Base-by-base conservation (phyloP, 2,113 vertebrate species). In the Dolichotis patagonum region DNA sequence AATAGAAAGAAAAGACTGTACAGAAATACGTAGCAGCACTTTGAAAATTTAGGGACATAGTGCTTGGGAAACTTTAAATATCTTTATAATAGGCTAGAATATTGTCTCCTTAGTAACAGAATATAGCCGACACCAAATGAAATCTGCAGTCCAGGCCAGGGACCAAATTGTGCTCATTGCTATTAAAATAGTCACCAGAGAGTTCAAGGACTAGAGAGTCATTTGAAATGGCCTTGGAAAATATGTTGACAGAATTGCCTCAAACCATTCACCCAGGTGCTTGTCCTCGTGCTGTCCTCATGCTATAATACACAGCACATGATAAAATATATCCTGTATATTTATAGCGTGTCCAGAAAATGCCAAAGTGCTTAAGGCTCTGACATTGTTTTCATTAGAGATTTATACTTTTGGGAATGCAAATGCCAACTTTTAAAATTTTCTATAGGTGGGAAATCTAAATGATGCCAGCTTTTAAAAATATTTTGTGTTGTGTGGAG, bases 371-470 rank as follows among this genome's bases (percentile, higher is more conserved):
- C 96, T 96, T 96, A 85, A 56, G 87, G 91, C 96, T 96, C 95
- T 96, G 95, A 96, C 93, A 95, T 93, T 97, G 93, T 97, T 98
- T 97, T 95, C 85, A 90, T 95, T 97, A 96, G 91, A 93, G 91
- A 95, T 90, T 81, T 92, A 93, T 97, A 96, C 69, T 96, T 96
- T 5, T 78, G 91, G 96, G 85, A 92, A 96, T 85, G 52, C 78
- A 94, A 97, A 96, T 95, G 90, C 87, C 89, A 97, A 83, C 73
- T 85, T 96, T 91, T 97, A 87, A 92, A 58, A 87, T 94, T 62
- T 93, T 75, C 60, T 82, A 35, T 85, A 75, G 80, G 65, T 93
- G 69, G 91, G 85, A 95, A 94, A 87, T 90, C 63, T 94, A 93
- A 96, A 93, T 62, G 80, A 96, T 83, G 80, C 26, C 91, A 88